Evolutionary conservation across 1,140 invertebrate species (phyloP).

Genomic region (Bicyclus anynana): DNA sequence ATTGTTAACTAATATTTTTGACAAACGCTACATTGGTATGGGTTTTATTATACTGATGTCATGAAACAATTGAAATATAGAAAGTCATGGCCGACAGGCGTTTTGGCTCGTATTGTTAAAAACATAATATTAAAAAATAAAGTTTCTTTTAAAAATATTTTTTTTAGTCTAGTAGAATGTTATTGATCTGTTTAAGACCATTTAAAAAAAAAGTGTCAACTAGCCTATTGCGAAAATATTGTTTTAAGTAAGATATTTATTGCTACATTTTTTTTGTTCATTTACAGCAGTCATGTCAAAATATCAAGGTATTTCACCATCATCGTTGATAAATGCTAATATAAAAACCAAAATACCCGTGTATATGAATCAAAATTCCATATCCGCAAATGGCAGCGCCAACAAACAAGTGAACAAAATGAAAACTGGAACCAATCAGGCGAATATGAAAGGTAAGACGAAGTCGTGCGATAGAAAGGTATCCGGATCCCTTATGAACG

Average conservation of each 20-base stretch:
- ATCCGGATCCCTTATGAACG: slow-evolving; percentile 51
- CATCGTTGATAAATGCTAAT: slow-evolving; percentile 24
- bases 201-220: too few species aligned
- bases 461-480: slow-evolving; percentile 25
- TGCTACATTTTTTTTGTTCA: not conserved
- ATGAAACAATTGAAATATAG: too few species aligned
- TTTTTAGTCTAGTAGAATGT: too few species aligned
- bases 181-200: too few species aligned
- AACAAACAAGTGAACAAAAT: not conserved
- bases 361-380: slow-evolving; percentile 31
- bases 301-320: slow-evolving; percentile 10
- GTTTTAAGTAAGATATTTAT: not conserved
- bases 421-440: not conserved
- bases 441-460: not conserved
- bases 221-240: not conserved
- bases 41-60: too few species aligned
- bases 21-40: too few species aligned
- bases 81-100: too few species aligned
- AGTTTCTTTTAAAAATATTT: too few species aligned
- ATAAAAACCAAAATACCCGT: slow-evolving; percentile 55
- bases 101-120: too few species aligned
- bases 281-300: slow-evolving; percentile 39
- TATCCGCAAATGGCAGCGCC: slow-evolving; percentile 5
- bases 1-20: too few species aligned
- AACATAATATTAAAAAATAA: too few species aligned